Conservation (phyloP, 1,140 invertebrate species). For the Drosophila pseudoananassae region DNA sequence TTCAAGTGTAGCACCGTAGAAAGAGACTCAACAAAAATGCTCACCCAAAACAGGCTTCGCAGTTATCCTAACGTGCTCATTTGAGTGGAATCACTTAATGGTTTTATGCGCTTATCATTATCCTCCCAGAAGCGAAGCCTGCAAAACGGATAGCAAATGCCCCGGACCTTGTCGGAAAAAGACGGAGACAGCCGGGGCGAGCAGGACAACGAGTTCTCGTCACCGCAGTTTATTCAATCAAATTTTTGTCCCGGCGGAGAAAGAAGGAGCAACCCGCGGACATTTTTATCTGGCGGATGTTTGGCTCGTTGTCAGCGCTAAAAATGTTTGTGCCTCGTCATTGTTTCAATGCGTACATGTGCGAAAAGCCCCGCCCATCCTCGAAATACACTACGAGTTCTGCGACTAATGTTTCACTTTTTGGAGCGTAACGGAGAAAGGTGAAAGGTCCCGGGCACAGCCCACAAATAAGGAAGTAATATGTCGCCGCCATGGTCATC, state of each 20-base stretch:
- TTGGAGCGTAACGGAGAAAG: constrained; percentile 37
- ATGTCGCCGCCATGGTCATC: constrained; percentile 70
- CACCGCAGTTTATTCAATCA: constrained; percentile 67
- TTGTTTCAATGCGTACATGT: constrained; percentile 74
- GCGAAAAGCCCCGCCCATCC: constrained; percentile 9
- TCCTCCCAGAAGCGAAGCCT: constrained; percentile 47
- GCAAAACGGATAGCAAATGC: constrained; percentile 32
- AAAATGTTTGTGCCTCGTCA: constrained; percentile 71
- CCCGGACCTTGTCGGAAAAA: constrained; percentile 1
- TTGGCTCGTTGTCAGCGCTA: constrained; percentile 74
- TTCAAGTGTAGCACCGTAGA: constrained; percentile 6
- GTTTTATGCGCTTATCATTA: constrained; percentile 82
- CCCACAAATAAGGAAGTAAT: constrained; percentile 82
- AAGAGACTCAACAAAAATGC: constrained; percentile 12
- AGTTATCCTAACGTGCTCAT: constrained; percentile 75
- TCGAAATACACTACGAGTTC: constrained; percentile 27
- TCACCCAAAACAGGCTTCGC: constrained; percentile 14
- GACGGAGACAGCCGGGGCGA: not conserved
- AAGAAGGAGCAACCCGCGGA: constrained; percentile 25
- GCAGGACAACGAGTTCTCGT: constrained; percentile 6
- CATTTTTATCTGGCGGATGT: constrained; percentile 78
- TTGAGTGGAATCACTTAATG: constrained; percentile 82
- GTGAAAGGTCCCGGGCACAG: constrained; percentile 58
- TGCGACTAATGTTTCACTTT: constrained; percentile 68
- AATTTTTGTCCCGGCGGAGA: constrained; percentile 36